Base-by-base conservation (phyloP, 2,113 vertebrate species). In the Cromileptes altivelis region DNA sequence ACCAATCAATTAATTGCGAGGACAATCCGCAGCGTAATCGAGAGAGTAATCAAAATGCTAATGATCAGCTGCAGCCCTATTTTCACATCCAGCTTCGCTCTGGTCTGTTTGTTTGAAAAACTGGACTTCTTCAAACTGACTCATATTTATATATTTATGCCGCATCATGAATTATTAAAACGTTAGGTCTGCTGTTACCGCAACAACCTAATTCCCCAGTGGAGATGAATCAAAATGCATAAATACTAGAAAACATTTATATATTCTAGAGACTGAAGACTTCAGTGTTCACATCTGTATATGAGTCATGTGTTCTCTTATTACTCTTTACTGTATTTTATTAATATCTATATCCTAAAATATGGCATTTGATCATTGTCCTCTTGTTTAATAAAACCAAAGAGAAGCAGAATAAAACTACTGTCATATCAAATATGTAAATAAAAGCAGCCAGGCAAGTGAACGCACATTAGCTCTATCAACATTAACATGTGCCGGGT, bases 121-220 rank as follows among this genome's bases (percentile, higher is more conserved):
- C 33, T 68, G 56, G 10, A 73, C 67, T 56, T 62, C 50, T 67
- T 61, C 33, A 82, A 70, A 82, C n/a, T 19, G 52, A 76, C 58
- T 81, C 33, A 45, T 65, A 55, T 78, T 50, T 57, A 37, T 70
- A 74, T 75, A 68, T 81, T 70, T 60, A 49, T 67, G 25, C 60
- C 0, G 37, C 42, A 18, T 14, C 17, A 73, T 86, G 47, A 86
- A 86, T 88, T 45, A 67, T 80, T 88, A 21, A 85, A 75, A 47
- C 27, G 27, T 49, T 27, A 23, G 33, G 47, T 75, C 33, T 70
- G 27, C 45, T 75, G 42, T 71, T 58, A 42, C 27, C 27, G 70
- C 18, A 58, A 85, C 37, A 75, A 80, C 21, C 23, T 60, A 47
- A 57, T 27, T 73, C 61, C 33, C 25, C 30, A 25, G 27, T 27